A percentile compares a stretch with the other conserved stretches of the same genome.
Conservation (phyloP, 2,113 vertebrate genomes). For the Apodemus sylvaticus region DNA sequence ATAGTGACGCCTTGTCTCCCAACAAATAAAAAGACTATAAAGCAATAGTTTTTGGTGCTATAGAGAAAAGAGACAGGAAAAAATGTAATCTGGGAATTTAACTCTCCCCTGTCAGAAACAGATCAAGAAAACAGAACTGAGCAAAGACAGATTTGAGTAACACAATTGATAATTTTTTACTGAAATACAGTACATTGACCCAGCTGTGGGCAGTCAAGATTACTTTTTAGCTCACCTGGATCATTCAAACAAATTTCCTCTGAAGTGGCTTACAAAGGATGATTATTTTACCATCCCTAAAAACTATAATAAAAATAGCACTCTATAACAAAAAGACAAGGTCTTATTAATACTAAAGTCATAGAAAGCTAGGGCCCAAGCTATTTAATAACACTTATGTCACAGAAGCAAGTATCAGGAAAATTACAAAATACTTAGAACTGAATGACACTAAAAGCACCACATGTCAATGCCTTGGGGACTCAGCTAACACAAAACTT, state of each 20-base stretch:
- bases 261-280: constrained; percentile 15
- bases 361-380: constrained; percentile 54
- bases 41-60: neutral
- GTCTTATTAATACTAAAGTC: constrained; percentile 52
- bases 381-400: constrained; percentile 58
- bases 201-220: neutral
- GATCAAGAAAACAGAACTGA: constrained; percentile 45
- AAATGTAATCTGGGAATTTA: constrained; percentile 11
- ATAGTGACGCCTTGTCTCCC: neutral
- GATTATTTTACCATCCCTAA: constrained; percentile 44
- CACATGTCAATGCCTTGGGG: constrained; percentile 50
- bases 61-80: neutral
- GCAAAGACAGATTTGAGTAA: constrained; percentile 23
- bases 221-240: constrained; percentile 45
- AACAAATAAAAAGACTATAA: neutral
- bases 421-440: constrained; percentile 64
- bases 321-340: constrained; percentile 60
- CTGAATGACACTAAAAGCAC: constrained; percentile 65
- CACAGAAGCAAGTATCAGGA: constrained; percentile 59
- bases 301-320: constrained; percentile 60
- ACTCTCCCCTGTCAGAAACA: constrained; percentile 13
- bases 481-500: constrained; percentile 40
- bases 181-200: neutral
- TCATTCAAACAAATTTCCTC: constrained; percentile 20
- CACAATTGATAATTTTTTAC: neutral